phyloP scores from a whole-genome alignment of 2,888 invertebrate species.

The Watsonalla binaria region DNA sequence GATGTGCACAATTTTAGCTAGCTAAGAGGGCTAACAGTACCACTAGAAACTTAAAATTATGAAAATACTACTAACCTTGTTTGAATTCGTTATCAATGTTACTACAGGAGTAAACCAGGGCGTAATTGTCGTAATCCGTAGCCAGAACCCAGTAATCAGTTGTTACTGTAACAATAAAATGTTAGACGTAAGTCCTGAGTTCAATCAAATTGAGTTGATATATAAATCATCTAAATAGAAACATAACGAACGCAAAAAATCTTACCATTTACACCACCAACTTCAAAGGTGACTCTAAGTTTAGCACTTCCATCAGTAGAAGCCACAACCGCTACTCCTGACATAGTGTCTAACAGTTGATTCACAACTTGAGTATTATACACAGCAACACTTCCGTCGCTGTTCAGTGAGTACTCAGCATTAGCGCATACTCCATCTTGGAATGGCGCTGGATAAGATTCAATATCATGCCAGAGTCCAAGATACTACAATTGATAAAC shows the following conservation, averaged over 20 bases:
- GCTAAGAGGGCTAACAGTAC: neutral
- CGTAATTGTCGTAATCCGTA: slow-evolving; percentile 80
- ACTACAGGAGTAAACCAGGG: slow-evolving; percentile 82
- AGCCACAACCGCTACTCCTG: slow-evolving; percentile 40
- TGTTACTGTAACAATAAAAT: slow-evolving; percentile 30
- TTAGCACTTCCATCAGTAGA: slow-evolving; percentile 43
- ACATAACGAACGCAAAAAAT: neutral
- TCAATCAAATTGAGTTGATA: too few relatives aligned
- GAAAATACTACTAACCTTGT: slow-evolving; percentile 30
- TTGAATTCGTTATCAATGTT: slow-evolving; percentile 54
- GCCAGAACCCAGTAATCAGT: slow-evolving; percentile 53
- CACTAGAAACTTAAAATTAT: too few relatives aligned
- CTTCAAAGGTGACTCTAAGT: slow-evolving; percentile 46
- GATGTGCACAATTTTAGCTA: neutral
- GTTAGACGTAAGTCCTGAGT: neutral
- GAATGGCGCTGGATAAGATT: slow-evolving; percentile 56
- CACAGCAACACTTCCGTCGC: slow-evolving; percentile 33
- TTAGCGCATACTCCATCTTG: slow-evolving; percentile 54
- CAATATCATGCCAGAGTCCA: slow-evolving; percentile 54
- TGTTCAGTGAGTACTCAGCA: slow-evolving; percentile 40
- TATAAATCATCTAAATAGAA: too few relatives aligned
- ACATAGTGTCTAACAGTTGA: slow-evolving; percentile 41
- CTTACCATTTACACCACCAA: slow-evolving; percentile 42
- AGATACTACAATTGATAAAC: slow-evolving; percentile 37
- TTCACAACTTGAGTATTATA: slow-evolving; percentile 53